phyloP scores from a whole-genome alignment of 2,113 vertebrate genomes.

The Prolemur simus region DNA sequence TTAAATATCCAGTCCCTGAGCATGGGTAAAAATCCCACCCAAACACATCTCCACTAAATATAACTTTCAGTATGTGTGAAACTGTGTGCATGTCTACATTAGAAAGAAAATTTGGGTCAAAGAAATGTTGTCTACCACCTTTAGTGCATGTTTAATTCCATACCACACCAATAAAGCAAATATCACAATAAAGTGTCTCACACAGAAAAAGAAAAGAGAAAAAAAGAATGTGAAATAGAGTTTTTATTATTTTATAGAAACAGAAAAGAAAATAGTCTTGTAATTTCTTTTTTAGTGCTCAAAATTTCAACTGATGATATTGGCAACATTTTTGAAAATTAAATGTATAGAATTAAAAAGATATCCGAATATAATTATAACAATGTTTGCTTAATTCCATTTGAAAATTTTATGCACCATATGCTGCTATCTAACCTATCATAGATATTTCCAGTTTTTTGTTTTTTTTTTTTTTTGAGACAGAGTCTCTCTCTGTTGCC shows the following conservation, averaged over 20 bases:
- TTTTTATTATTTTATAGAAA: neutral
- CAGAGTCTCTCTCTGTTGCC: no score
- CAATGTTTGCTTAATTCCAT: neutral
- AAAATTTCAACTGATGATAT: neutral
- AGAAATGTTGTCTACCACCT: neutral
- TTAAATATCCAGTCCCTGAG: neutral
- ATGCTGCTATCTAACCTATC: neutral
- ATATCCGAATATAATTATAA: neutral
- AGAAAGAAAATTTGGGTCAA: neutral
- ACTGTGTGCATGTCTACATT: neutral
- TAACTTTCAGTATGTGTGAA: neutral
- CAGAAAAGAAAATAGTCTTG: neutral
- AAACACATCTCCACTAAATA: rapidly evolving
- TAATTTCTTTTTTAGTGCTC: neutral
- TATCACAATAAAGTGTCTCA: neutral
- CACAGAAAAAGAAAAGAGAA: neutral
- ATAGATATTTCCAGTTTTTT: neutral
- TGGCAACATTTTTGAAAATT: neutral
- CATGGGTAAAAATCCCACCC: neutral
- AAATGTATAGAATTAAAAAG: neutral
- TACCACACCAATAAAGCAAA: neutral
- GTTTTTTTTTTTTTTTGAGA: no score
- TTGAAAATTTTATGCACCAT: neutral
- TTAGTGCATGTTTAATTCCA: neutral
- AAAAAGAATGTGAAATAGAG: neutral